These are phyloP conservation scores for Vulpes lagopus DNA, from an alignment of 2,113 vertebrate genomes.

Conservation along the genomic window DNA sequence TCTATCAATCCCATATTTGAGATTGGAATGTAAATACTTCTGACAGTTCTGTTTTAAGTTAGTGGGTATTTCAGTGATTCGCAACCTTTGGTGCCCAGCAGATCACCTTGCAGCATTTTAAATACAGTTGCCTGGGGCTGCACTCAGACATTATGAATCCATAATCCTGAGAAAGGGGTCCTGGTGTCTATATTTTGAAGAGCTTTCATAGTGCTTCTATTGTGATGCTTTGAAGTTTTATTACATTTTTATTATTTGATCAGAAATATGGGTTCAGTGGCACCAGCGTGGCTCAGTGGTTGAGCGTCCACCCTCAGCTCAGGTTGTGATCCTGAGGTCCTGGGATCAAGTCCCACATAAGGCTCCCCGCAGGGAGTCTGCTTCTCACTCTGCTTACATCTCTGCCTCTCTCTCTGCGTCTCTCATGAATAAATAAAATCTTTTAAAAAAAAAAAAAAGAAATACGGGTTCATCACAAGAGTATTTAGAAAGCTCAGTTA, in stretches of 20 bases:
- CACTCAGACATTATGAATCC: neutral
- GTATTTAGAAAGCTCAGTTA: neutral
- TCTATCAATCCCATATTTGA: neutral
- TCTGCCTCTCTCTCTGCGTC: neutral
- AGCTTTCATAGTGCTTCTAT: neutral
- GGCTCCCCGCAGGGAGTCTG: neutral
- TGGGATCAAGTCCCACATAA: neutral
- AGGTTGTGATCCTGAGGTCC: neutral
- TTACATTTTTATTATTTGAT: slow-evolving; percentile 14
- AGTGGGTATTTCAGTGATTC: neutral
- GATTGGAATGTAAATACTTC: neutral
- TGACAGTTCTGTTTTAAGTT: neutral
- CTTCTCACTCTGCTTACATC: neutral
- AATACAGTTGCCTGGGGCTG: neutral
- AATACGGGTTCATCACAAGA: neutral
- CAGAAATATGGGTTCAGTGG: neutral
- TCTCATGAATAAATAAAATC: neutral
- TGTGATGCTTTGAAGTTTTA: neutral
- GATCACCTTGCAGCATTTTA: neutral
- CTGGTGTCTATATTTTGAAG: neutral
- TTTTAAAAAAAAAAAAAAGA: neutral
- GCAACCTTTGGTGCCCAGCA: neutral
- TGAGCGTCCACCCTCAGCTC: neutral
- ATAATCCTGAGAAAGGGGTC: neutral
- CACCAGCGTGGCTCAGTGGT: neutral